phyloP scores from a whole-genome alignment of 2,888 invertebrate genomes.

The Mechanitis messenoides region DNA sequence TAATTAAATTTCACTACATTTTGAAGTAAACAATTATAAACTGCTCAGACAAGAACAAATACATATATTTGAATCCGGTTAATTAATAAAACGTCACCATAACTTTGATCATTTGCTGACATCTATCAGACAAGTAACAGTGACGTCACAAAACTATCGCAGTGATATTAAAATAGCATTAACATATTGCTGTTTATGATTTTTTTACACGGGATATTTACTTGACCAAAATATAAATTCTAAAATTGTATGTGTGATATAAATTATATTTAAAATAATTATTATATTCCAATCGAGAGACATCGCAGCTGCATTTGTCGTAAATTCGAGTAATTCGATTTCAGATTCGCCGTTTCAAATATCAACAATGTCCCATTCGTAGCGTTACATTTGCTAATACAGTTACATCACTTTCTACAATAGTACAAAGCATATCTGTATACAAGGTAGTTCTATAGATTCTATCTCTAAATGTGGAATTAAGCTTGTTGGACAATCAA shows the following conservation, averaged over 20 bases:
- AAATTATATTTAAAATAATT: neutral
- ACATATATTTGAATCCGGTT: neutral
- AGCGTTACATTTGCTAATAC: slow-evolving; percentile 16
- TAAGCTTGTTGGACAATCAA: neutral
- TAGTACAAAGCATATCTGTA: slow-evolving; percentile 12
- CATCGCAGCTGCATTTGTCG: neutral
- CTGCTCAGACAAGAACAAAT: neutral
- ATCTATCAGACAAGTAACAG: slow-evolving; percentile 11
- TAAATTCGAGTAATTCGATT: neutral
- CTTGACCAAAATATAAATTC: slow-evolving; percentile 1
- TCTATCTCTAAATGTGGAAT: neutral
- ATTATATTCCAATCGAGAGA: neutral
- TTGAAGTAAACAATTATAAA: neutral
- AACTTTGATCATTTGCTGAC: slow-evolving; percentile 3
- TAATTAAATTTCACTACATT: too few species aligned
- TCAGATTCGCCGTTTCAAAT: neutral
- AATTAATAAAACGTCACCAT: slow-evolving; percentile 5
- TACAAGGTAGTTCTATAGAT: slow-evolving; percentile 15
- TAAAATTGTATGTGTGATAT: neutral
- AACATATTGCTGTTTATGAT: slow-evolving; percentile 27
- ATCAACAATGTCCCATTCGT: slow-evolving; percentile 13
- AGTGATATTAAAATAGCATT: slow-evolving; percentile 31
- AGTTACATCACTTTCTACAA: slow-evolving; percentile 10
- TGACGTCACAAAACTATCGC: slow-evolving; percentile 6
- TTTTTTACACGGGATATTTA: slow-evolving; percentile 14